Evolutionary conservation across 2,797 vertebrate genomes (phyloP), one percentile per base, ranked within the genome.

Genomic region (Taeniopygia guttata): DNA sequence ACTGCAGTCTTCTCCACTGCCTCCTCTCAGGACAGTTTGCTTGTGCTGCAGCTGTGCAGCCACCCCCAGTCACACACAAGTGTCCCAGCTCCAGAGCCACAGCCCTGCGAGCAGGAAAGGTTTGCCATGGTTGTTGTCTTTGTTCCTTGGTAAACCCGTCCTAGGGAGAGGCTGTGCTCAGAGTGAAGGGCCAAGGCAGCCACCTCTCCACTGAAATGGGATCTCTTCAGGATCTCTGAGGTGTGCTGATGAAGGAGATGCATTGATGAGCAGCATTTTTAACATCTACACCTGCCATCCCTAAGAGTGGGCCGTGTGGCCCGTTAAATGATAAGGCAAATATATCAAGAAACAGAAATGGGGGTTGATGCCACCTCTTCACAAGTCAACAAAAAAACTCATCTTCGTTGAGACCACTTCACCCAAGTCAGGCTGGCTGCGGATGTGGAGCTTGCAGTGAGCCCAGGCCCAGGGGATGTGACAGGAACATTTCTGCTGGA

Each of bases 41-140:
- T 90, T 46, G 80, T 76, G 59, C 88, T 58, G 87, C 85, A 95
- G 91, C 91, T 92, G 89, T 81, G 89, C 74, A 94, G 78, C 76
- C 30, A 0, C 58, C 90, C 86, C 77, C 80, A 42, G 83, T 19
- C 49, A 72, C 1, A 1, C 67, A 43, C 73, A 29, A 18, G 78
- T 30, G 84, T 64, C 91, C 78, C 92, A 73, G 77, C 62, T 70
- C 81, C 86, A 90, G 75, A 81, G 46, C 72, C 95, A 67, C 34
- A 10, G 1, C 30, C 13, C 8, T 9, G 49, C 56, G 12, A 32
- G 67, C 14, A 45, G 60, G 48, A 42, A 42, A 83, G 60, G 26
- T 30, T 85, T 32, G 30, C 7, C 0, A 0, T 15, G 40, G 11
- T 32, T 4, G 2, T n/a, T 5, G 12, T 45, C 62, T 48, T 85